A percentile compares a stretch with the other conserved stretches of the same genome.
These are phyloP conservation scores for Monopis laevigella DNA, from an alignment of 2,888 invertebrate species.

Conservation along the genomic window DNA sequence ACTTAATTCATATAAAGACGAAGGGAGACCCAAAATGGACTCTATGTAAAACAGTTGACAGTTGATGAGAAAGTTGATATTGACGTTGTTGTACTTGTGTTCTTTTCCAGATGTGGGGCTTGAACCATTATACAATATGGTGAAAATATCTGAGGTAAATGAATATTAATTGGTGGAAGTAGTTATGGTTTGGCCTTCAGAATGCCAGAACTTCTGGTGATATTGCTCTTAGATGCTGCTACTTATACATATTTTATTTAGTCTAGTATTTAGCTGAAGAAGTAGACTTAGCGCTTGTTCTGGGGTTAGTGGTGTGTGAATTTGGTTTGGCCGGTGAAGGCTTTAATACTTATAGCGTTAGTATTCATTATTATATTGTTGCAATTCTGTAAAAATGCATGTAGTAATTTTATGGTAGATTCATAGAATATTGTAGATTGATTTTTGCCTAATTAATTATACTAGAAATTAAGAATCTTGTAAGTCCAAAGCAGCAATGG, in stretches of 20 bases:
- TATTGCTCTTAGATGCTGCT: too few species aligned
- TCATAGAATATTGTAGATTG: background rate
- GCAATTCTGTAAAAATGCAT: conserved; percentile 12
- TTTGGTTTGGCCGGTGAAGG: conserved; percentile 43
- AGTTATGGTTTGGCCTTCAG: conserved; percentile 43
- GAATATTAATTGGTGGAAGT: conserved; percentile 65
- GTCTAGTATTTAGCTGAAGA: conserved; percentile 33
- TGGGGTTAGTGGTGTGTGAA: conserved; percentile 40
- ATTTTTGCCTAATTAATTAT: background rate
- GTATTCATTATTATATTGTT: conserved; percentile 16
- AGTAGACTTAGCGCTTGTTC: conserved; percentile 49
- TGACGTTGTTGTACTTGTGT: conserved; percentile 68
- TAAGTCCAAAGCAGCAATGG: too few species aligned
- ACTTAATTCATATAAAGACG: too few species aligned
- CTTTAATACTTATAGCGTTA: conserved; percentile 14
- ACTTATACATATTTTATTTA: too few species aligned
- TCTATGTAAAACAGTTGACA: conserved; percentile 63
- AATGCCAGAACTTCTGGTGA: too few species aligned
- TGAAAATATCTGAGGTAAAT: conserved; percentile 67
- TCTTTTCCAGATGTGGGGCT: conserved; percentile 67
- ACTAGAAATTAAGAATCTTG: conserved; percentile 17
- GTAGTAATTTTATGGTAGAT: background rate
- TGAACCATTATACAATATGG: conserved; percentile 65
- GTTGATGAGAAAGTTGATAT: conserved; percentile 38
- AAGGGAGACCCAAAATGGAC: too few species aligned